A percentile compares a stretch with the other conserved stretches of the same genome.
These are phyloP conservation scores for Xiphias gladius DNA, from an alignment of 2,113 vertebrate species.

Conservation along the genomic window DNA sequence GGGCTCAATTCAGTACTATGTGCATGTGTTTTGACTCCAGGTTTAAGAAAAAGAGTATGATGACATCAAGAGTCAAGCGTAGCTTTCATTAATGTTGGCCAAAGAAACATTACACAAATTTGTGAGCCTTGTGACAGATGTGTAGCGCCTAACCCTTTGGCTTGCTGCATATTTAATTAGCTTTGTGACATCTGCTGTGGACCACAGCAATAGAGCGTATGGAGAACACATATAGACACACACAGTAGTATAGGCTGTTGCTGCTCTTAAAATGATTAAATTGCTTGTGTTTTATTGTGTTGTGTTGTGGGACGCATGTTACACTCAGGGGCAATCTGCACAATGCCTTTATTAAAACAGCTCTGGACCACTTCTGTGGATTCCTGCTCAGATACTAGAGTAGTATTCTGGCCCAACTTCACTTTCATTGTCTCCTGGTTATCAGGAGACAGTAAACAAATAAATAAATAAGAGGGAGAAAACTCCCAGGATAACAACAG, in stretches of 20 bases:
- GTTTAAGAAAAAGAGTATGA: background rate
- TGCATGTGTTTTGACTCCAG: slow-evolving; percentile 6
- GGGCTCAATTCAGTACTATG: background rate
- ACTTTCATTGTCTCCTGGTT: slow-evolving; percentile 37
- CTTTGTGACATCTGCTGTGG: slow-evolving; percentile 21
- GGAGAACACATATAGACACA: slow-evolving; percentile 5
- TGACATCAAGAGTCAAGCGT: background rate
- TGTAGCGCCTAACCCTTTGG: background rate
- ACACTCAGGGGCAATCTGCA: slow-evolving; percentile 45
- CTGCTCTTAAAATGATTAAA: slow-evolving; percentile 46
- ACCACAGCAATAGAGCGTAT: slow-evolving; percentile 33
- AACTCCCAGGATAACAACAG: slow-evolving; percentile 31
- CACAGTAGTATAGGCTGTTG: slow-evolving; percentile 18
- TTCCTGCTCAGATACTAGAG: slow-evolving; percentile 43
- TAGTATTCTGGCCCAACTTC: slow-evolving; percentile 46
- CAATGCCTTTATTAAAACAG: slow-evolving; percentile 62
- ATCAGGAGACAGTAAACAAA: slow-evolving; percentile 36
- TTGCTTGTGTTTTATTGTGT: slow-evolving; percentile 59
- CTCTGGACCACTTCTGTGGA: slow-evolving; percentile 40
- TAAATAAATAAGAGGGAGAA: slow-evolving; percentile 29
- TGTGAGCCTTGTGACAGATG: background rate
- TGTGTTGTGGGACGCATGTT: slow-evolving; percentile 34
- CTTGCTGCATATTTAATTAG: slow-evolving; percentile 55
- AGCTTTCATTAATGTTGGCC: background rate
- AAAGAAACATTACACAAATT: background rate